Base-by-base conservation (phyloP, 2,888 invertebrate genomes). In the Creontiades dilutus region DNA sequence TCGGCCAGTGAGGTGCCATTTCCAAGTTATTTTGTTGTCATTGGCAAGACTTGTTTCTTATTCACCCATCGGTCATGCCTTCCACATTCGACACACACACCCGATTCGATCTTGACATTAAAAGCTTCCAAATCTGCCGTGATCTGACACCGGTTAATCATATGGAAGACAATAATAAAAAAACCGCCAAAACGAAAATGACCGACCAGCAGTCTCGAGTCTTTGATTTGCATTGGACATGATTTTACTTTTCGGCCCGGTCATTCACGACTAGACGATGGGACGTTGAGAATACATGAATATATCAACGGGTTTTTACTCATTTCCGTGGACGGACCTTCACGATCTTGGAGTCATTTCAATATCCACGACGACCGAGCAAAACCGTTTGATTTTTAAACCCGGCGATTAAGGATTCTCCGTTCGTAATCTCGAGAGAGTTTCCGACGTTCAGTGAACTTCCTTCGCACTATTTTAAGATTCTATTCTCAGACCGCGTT, bases 391-490 rank as follows among this genome's bases (percentile, higher is more conserved):
- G 68, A 68, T 68, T 68, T 37, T 23, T 68, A 12, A 23, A 23
- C 19, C 7, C 68, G 19, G 68, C 68, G 68, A 68, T 68, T 68
- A 23, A 68, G 9, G 68, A 68, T 68, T 68, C 68, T 68, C 11
- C 19, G 23, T 19, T 23, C 68, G 68, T 68, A 68, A 23, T 68
- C 68, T 68, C 11, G 68, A 12, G 13, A 7, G 27, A 23, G 37
- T 19, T 68, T 68, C 11, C 23, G 23, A 68, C 68, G 68, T 68
- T 27, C 68, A 23, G 19, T 68, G 68, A 68, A 68, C 68, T n/a
- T 68, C 68, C 68, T 68, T 68, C 27, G 68, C 68, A 68, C 68
- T 68, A 68, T 68, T 68, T 68, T 68, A 68, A 13, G 68, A 68
- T 19, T 68, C 68, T 68, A 68, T 68, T 68, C 68, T 27, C 27